Base-by-base conservation (phyloP, 2,113 vertebrate genomes). In the Brachionichthys hirsutus region DNA sequence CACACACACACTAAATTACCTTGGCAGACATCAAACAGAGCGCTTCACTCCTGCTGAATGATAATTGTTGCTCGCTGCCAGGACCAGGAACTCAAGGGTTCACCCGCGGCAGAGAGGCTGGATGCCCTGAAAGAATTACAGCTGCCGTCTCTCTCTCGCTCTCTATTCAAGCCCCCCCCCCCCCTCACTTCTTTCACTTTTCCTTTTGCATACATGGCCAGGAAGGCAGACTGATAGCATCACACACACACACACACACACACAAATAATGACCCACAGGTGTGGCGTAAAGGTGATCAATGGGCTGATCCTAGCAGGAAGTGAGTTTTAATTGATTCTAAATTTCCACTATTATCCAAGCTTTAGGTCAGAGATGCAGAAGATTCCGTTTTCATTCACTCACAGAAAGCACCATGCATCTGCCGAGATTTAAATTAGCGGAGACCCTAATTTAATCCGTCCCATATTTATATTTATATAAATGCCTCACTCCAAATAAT, bases 1-100 rank as follows among this genome's bases (percentile, higher is more conserved):
- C 53, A 77, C n/a, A n/a, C n/a, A n/a, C n/a, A n/a, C n/a, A n/a
- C 63, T 89, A 86, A 92, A 91, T 88, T 86, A 87, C 81, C 72
- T 81, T 45, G 18, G 68, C 80, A 80, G 55, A 84, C 90, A 91
- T 88, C 83, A 88, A 89, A 91, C 87, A 76, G 51, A 80, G 75
- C 76, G 83, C 83, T 83, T 69, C 57, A 75, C 75, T 86, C 67
- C 61, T 66, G 20, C 64, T 62, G 68, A 88, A 82, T 87, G 55
- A 86, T 88, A 90, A 89, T 88, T 90, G 84, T 65, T 82, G 69
- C 50, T 24, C n/a, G 54, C 50, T 81, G 41, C 54, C 12, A 59
- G 58, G 9, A 66, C 86, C 81, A 89, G 66, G n/a, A 85, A 81
- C 85, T 88, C 84, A 38, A 55, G 48, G 14, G 77, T 73, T 87